phyloP scores from a whole-genome alignment of 2,888 invertebrate species.

The Caradrina clavipalpis region DNA sequence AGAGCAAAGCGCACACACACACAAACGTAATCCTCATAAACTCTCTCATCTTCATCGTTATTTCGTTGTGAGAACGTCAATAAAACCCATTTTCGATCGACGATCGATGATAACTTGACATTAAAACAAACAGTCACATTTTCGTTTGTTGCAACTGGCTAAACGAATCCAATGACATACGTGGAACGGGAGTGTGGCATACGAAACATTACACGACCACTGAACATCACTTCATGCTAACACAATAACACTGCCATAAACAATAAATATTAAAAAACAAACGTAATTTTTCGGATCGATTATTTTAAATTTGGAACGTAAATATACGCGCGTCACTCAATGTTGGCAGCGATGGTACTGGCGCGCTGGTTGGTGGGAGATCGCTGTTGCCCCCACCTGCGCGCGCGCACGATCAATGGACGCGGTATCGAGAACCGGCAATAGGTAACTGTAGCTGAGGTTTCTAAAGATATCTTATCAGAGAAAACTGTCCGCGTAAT shows the following conservation, averaged over 20 bases:
- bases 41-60: conserved; percentile 85
- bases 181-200: conserved; percentile 62
- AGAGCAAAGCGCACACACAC: conserved; percentile 80
- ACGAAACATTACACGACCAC: conserved; percentile 65
- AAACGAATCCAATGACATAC: conserved; percentile 75
- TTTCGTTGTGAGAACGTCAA: conserved; percentile 73
- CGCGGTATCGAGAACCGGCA: conserved; percentile 70
- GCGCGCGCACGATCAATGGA: conserved; percentile 79
- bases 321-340: conserved; percentile 75
- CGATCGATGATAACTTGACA: conserved; percentile 69
- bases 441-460: conserved; percentile 65
- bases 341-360: conserved; percentile 81
- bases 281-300: conserved; percentile 70
- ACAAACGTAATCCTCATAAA: conserved; percentile 83
- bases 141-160: conserved; percentile 79
- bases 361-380: conserved; percentile 72
- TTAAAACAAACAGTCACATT: conserved; percentile 86
- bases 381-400: conserved; percentile 75
- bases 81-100: conserved; percentile 79
- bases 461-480: conserved; percentile 84
- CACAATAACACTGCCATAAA: conserved; percentile 55
- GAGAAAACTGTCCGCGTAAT: conserved; percentile 67
- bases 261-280: conserved; percentile 45
- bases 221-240: conserved; percentile 63
- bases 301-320: conserved; percentile 65